These are phyloP conservation scores for Scaptomyza flava DNA, from an alignment of 2,888 invertebrate species.

Conservation along the genomic window DNA sequence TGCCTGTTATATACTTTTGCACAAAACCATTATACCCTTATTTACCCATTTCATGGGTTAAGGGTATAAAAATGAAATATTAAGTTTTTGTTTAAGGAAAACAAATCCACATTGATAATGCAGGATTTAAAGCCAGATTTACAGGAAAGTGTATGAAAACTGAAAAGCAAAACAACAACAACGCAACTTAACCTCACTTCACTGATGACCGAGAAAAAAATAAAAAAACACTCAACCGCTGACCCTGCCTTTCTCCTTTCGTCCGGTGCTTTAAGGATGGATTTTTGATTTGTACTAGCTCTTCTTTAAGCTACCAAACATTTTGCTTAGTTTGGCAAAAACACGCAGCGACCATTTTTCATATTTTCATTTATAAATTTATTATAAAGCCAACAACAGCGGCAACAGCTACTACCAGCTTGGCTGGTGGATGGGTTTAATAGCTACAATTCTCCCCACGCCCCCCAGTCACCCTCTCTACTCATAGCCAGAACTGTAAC, in stretches of 20 bases:
- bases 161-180: conserved; percentile 7
- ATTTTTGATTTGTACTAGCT: conserved; percentile 17
- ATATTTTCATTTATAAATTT: conserved; percentile 81
- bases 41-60: too few relatives aligned
- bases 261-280: conserved; percentile 2
- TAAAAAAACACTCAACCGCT: not conserved
- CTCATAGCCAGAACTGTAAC: conserved; percentile 25
- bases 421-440: conserved; percentile 63
- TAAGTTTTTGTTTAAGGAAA: too few relatives aligned
- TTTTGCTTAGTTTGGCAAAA: conserved; percentile 77
- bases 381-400: conserved; percentile 71
- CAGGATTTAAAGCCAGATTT: not conserved
- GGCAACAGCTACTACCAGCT: conserved; percentile 29
- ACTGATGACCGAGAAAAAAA: conserved; percentile 46
- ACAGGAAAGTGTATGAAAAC: not conserved
- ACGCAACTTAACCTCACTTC: conserved; percentile 28
- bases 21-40: too few relatives aligned
- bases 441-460: conserved; percentile 47
- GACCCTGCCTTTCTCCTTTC: conserved; percentile 17
- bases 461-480: not conserved
- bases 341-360: conserved; percentile 80
- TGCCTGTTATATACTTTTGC: too few relatives aligned
- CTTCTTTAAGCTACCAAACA: conserved; percentile 45
- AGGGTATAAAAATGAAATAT: too few relatives aligned
- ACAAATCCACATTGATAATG: too few relatives aligned